Conservation (phyloP, 2,888 invertebrate species). For the Salticus scenicus region DNA sequence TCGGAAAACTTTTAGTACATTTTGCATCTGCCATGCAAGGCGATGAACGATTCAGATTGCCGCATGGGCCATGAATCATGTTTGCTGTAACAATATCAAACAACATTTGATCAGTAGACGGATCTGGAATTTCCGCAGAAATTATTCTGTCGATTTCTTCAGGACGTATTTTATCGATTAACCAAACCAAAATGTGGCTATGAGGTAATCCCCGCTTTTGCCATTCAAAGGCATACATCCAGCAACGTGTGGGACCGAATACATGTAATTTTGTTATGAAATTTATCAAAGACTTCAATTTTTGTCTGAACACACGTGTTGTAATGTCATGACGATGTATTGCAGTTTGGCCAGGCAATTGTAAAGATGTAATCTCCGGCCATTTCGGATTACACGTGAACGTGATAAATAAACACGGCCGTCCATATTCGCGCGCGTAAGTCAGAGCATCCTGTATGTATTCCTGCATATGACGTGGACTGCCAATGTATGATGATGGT, state of each 20-base stretch:
- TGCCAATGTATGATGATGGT: too few relatives aligned
- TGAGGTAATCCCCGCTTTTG: conserved; percentile 75
- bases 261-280: conserved; percentile 70
- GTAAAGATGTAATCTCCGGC: too few relatives aligned
- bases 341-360: too few relatives aligned
- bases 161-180: conserved; percentile 58
- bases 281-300: conserved; percentile 71
- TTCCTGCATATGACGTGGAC: too few relatives aligned
- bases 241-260: conserved; percentile 71
- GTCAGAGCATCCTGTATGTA: too few relatives aligned
- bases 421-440: too few relatives aligned
- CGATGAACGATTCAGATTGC: conserved; percentile 1
- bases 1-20: conserved; percentile 19
- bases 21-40: conserved; percentile 20
- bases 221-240: conserved; percentile 72
- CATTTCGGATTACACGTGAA: too few relatives aligned
- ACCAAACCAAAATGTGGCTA: conserved; percentile 71
- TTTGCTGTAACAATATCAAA: conserved; percentile 21
- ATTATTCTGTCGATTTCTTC: conserved; percentile 70
- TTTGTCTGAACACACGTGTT: conserved; percentile 72
- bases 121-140: conserved; percentile 71
- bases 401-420: too few relatives aligned
- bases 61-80: conserved; percentile 15
- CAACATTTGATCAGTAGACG: conserved; percentile 7
- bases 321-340: too few relatives aligned